These are phyloP conservation scores for Tokudaia tokunoshimensis DNA, from an alignment of 2,797 vertebrate genomes.

Conservation along the genomic window DNA sequence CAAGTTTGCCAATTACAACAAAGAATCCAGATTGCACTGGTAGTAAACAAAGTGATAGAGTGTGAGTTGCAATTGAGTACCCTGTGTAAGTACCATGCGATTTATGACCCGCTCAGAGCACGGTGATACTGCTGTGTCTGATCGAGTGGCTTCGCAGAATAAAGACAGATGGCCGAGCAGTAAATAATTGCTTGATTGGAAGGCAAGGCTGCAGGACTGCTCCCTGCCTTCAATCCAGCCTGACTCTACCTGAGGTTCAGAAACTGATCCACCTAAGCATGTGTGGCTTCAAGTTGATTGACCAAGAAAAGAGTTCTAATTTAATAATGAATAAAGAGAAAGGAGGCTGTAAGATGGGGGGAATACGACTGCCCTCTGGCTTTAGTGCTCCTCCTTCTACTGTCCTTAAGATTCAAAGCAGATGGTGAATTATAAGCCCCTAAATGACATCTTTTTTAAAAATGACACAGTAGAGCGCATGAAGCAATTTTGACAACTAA, in stretches of 20 bases:
- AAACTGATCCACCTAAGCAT: constrained; percentile 29
- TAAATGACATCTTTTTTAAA: not conserved
- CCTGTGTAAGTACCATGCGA: not conserved
- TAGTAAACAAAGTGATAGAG: constrained; percentile 68
- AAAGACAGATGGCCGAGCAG: constrained; percentile 76
- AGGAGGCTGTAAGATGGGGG: not conserved
- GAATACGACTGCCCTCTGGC: not conserved
- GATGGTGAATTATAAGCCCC: constrained; percentile 13
- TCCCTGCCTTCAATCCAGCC: constrained; percentile 40
- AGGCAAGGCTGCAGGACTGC: constrained; percentile 41
- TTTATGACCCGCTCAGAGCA: constrained; percentile 74
- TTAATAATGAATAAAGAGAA: constrained; percentile 78
- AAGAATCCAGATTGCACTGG: constrained; percentile 69
- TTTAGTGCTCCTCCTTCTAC: constrained; percentile 23
- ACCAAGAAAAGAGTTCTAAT: constrained; percentile 53
- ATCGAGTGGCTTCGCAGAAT: constrained; percentile 67
- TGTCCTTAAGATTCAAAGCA: constrained; percentile 46
- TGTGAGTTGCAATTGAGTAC: constrained; percentile 1
- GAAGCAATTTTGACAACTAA: constrained; percentile 47
- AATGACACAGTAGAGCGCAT: not conserved
- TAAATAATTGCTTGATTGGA: constrained; percentile 70
- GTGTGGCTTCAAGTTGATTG: constrained; percentile 71
- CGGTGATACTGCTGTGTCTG: constrained; percentile 38
- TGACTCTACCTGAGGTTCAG: constrained; percentile 35
- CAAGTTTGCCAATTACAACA: constrained; percentile 66